Percentiles rank a stretch among this genome's conserved stretches.
phyloP scores from a whole-genome alignment of 1,140 invertebrate genomes.

The Campoletis sonorensis region DNA sequence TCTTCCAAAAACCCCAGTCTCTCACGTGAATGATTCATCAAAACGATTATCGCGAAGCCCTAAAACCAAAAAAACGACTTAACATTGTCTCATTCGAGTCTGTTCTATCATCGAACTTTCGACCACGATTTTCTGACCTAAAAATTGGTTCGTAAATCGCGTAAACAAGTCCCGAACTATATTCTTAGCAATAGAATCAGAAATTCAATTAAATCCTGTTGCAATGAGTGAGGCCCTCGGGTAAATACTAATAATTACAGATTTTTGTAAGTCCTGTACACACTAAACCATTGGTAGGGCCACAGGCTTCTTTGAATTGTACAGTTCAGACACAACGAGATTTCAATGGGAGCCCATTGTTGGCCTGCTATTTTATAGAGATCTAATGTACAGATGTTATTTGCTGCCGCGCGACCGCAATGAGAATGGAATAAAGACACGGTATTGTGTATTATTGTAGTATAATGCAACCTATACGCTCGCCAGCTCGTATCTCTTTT shows the following conservation, averaged over 20 bases:
- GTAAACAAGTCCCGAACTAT: no score
- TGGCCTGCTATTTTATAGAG: slow-evolving; percentile 61
- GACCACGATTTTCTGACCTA: no score
- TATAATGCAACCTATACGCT: slow-evolving; percentile 47
- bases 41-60: neutral
- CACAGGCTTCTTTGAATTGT: slow-evolving; percentile 73
- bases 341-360: slow-evolving; percentile 73
- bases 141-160: no score
- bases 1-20: neutral
- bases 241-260: slow-evolving; percentile 15
- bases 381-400: slow-evolving; percentile 76
- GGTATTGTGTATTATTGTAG: slow-evolving; percentile 66
- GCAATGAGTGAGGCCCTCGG: neutral
- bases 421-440: slow-evolving; percentile 73
- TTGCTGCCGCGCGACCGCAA: slow-evolving; percentile 65
- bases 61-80: no score
- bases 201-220: no score
- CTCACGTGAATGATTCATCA: no score
- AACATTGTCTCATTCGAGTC: neutral
- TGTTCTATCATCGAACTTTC: no score
- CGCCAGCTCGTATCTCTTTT: slow-evolving; percentile 63
- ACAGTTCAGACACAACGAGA: slow-evolving; percentile 65
- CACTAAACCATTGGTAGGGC: slow-evolving; percentile 56
- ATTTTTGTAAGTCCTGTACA: slow-evolving; percentile 15
- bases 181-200: no score